phyloP scores from a whole-genome alignment of 2,113 vertebrate species.

The Tachycineta bicolor region DNA sequence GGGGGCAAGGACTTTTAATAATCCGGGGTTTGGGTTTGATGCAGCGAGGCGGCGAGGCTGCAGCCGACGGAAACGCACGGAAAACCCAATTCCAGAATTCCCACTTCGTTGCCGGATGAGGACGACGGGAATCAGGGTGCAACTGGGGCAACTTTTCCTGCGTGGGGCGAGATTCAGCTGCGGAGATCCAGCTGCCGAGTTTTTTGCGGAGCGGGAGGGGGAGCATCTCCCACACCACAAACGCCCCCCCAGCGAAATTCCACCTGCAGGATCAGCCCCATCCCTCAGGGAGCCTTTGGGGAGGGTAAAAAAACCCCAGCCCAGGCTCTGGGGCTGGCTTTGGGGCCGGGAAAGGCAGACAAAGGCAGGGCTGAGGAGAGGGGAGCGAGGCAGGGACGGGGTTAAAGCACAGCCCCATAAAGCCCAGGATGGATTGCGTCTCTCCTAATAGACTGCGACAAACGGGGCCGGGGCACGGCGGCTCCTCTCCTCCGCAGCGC shows the following conservation, averaged over 20 bases:
- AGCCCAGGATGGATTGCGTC: constrained; percentile 29
- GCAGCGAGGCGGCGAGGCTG: background rate
- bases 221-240: background rate
- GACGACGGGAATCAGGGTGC: constrained; percentile 56
- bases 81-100: background rate
- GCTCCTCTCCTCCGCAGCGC: background rate
- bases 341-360: background rate
- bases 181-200: background rate
- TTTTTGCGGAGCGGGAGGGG: background rate
- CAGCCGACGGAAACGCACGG: background rate
- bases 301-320: rapidly evolving
- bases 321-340: rapidly evolving
- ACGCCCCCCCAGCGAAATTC: background rate
- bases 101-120: constrained; percentile 23
- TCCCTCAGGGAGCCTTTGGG: too few species aligned
- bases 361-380: background rate
- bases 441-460: constrained; percentile 58
- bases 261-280: background rate
- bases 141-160: constrained; percentile 21
- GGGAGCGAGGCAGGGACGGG: background rate
- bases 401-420: constrained; percentile 27
- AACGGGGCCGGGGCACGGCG: background rate
- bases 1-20: rapidly evolving
- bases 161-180: background rate
- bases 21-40: background rate